Evolutionary conservation across 2,888 invertebrate species (phyloP).

Genomic region (Xylocampa areola): DNA sequence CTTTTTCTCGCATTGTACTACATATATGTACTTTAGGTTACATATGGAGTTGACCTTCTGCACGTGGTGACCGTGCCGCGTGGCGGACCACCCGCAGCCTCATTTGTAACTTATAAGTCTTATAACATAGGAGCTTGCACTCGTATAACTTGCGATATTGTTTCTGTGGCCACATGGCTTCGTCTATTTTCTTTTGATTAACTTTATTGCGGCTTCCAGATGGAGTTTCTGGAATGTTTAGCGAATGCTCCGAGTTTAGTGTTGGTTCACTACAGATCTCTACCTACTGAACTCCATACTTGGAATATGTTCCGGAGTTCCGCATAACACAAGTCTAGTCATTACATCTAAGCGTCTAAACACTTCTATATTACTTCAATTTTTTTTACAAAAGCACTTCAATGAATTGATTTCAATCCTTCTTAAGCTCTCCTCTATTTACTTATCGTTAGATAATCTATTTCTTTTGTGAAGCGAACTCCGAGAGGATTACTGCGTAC

Average conservation of each 20-base stretch:
- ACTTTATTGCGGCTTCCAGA: slow-evolving; percentile 31
- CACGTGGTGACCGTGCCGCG: too few species aligned
- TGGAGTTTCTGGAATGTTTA: slow-evolving; percentile 22
- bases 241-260: slow-evolving; percentile 17
- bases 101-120: slow-evolving; percentile 12
- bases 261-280: slow-evolving; percentile 8
- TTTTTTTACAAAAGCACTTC: neutral
- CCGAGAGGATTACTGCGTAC: slow-evolving; percentile 19
- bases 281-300: slow-evolving; percentile 7
- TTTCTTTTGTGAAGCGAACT: slow-evolving; percentile 26
- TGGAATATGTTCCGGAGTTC: slow-evolving; percentile 15
- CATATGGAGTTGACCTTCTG: slow-evolving; percentile 6
- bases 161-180: slow-evolving; percentile 25
- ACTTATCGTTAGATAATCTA: slow-evolving; percentile 20
- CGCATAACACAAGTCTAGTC: neutral
- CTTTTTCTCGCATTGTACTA: neutral
- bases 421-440: slow-evolving; percentile 25
- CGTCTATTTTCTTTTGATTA: slow-evolving; percentile 31
- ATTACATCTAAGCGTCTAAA: neutral
- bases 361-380: neutral
- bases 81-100: neutral
- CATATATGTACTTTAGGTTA: too few species aligned
- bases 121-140: slow-evolving; percentile 19
- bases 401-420: slow-evolving; percentile 15
- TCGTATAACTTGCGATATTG: slow-evolving; percentile 42